Base-by-base conservation (phyloP, 1,140 invertebrate genomes). In the Drosophila kurseongensis region DNA sequence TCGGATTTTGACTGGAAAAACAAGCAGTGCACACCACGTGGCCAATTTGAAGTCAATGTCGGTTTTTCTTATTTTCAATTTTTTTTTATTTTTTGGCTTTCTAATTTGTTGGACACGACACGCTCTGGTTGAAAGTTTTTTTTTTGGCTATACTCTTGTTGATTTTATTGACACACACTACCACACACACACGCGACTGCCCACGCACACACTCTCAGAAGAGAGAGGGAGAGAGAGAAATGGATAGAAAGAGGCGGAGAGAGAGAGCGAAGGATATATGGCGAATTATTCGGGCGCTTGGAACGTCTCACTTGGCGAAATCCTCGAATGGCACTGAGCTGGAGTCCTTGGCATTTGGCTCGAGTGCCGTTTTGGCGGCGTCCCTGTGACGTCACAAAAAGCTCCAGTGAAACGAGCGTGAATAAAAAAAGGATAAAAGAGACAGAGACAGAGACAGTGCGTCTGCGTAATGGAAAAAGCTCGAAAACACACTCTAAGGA, bases 331-430 rank as follows among this genome's bases (percentile, higher is more conserved):
- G 73, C 73, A 88, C 84, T 88, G 83, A 84, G 66, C 66, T 56
- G 35, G 58, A 80, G 84, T 90, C 85, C 84, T 89, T 90, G 84
- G 84, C 80, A 88, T 85, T 84, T 77, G 57, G 66, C 59, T 65
- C 38, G 60, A 78, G 68, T 50, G 42, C 66, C 66, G 65, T 71
- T 66, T 68, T 61, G 66, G 63, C 54, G 75, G 66, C 59, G 47
- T 68, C 65, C 47, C 61, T 56, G 44, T 88, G 83, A 88, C 83
- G 83, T 88, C 83, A 89, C 75, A 38, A 38, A 80, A 65, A 48
- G 59, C 58, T 68, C 29, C n/a, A 14, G 32, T 5, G 12, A 16
- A 23, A 23, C 23, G 16, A 48, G 10, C 40, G 7, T 27, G 42
- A 72, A 57, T 41, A 13, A 2, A 32, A 14, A 38, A 16, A 40